Evolutionary conservation across 2,797 vertebrate genomes (phyloP), one percentile per base, ranked within the genome.

Genomic region (Epinephelus malabaricus): DNA sequence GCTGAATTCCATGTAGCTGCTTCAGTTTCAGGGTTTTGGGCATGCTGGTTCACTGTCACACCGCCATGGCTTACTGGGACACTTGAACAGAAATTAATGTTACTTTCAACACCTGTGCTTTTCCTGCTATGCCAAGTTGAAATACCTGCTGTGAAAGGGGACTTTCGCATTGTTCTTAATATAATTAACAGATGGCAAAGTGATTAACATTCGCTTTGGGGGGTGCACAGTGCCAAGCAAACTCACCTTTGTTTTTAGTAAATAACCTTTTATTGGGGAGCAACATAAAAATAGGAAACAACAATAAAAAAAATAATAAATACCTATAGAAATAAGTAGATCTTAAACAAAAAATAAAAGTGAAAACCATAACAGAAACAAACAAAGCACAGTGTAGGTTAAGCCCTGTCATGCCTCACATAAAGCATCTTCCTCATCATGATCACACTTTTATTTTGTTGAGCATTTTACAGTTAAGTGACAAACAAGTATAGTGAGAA

Each of bases 231-330:
- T 40, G 19, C 11, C 14, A 62, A 65, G 3, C 15, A 49, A 64
- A 23, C 50, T 38, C 21, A 1, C 4, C 2, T 67, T 78, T 1
- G 46, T 51, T 73, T 73, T 71, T 84, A 61, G 45, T 70, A 80
- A 84, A 87, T 81, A 63, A 62, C 5, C 43, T 84, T 86, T 91
- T 86, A 92, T 90, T 93, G 68, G 83, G 86, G 79, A 87, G 81
- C 80, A 78, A 81, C 34, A 78, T 78, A 64, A 73, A 63, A 85
- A 79, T 34, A 82, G 55, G 59, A 85, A 84, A 88, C 51, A 49
- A 80, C 25, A 78, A 85, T 85, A 71, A 58, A 85, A 85, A 27
- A 89, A 83, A 84, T 14, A 30, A 76, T 63, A 87, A 83, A 85
- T 79, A 86, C 47, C 50, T 45, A 53, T 68, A 88, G 70, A 90